Percentiles rank a stretch among this genome's conserved stretches.
phyloP scores from a whole-genome alignment of 2,797 vertebrate genomes.

The Phataginus tricuspis region DNA sequence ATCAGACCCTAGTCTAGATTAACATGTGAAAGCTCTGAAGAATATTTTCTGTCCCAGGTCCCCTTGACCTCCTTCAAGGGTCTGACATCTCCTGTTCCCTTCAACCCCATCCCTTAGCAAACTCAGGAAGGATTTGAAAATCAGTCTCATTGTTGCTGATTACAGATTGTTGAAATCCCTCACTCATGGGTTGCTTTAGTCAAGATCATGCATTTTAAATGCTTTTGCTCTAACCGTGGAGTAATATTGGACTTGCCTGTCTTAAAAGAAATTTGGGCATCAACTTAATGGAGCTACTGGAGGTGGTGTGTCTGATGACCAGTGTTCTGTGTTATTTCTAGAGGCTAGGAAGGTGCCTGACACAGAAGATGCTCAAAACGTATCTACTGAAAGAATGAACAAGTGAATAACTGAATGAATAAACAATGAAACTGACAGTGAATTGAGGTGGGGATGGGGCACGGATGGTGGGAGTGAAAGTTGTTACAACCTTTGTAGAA shows the following conservation, averaged over 20 bases:
- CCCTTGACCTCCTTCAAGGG: conserved; percentile 8
- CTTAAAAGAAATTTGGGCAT: background rate
- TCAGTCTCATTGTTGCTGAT: background rate
- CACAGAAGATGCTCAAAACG: background rate
- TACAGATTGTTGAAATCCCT: background rate
- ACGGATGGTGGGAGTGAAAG: background rate
- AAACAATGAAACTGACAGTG: background rate
- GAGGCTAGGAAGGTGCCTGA: background rate
- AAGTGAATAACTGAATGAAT: background rate
- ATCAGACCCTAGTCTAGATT: conserved; percentile 38
- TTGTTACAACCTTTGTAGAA: background rate
- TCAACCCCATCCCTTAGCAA: background rate
- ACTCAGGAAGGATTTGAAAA: background rate
- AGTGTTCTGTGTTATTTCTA: background rate
- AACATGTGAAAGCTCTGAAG: conserved; percentile 40
- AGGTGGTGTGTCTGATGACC: background rate
- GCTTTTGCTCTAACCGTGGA: background rate
- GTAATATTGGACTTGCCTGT: background rate
- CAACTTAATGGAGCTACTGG: background rate
- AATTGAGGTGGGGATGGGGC: background rate
- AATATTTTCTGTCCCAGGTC: conserved; percentile 50
- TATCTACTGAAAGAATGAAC: background rate
- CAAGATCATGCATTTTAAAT: background rate
- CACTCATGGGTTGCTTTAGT: background rate
- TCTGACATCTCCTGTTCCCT: background rate